Base-by-base conservation (phyloP, 2,888 invertebrate species). In the Iselma pallidipennis region DNA sequence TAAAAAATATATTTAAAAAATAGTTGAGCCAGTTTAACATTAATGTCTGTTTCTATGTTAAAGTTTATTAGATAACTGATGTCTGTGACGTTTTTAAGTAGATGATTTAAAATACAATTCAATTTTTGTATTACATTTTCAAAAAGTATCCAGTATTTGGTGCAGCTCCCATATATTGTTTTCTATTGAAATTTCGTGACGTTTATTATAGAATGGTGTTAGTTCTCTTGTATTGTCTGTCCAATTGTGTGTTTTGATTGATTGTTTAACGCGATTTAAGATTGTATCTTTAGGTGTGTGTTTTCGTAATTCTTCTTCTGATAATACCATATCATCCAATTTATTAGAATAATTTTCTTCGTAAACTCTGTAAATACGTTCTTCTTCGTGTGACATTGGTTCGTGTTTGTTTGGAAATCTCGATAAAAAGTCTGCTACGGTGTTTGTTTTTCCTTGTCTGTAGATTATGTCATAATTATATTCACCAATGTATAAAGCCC, bases 171-270 rank as follows among this genome's bases (percentile, higher is more conserved):
- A n/a, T 49, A 61, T 63, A 10, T 51, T 33, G 42, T 65, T 59
- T 57, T 65, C 63, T n/a, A 57, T 37, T 5, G 59, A 68, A 19
- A 71, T 31, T 49, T 70, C 66, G 7, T 66, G 60, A 19, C 70
- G 51, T 51, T 68, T 70, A 54, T 66, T 66, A 52, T 61, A 69
- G 55, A 57, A 69, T 5, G 65, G 57, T 10, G 57, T 14, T 4
- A 66, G 6, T 7, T 66, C 59, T 10, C 2, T 10, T 2, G 29
- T 4, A 10, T 29, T 29, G 5, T 9, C 7, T 29, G n/a, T 14
- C 33, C 14, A 33, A 14, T n/a, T 14, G 4, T 33, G 33, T 33
- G 33, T 14, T 33, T 33, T 33, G 14, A 33, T 33, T 4, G 33
- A 14, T 14, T 33, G 33, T 33, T 33, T 33, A 33, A 33, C 14